Evolutionary conservation across 2,888 invertebrate species (phyloP), one percentile per base, ranked within the genome.

Genomic region (Agonopterix alstromeriana): DNA sequence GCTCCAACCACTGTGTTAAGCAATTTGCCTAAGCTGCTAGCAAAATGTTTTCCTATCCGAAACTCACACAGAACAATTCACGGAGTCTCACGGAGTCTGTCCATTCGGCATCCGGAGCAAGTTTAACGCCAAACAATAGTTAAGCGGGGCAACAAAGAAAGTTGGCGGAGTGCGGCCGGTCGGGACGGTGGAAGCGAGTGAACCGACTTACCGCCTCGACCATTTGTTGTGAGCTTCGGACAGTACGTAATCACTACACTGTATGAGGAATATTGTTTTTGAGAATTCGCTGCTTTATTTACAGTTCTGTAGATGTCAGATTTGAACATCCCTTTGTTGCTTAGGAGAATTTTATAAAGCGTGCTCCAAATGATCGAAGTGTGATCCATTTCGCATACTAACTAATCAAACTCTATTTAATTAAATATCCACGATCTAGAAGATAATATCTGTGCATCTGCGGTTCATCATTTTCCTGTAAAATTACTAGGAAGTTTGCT

Each of bases 61-160:
- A 83, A 85, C 82, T 85, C 71, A 79, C 76, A 82, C 83, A 82
- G 80, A 85, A 86, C 83, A 81, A 82, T 83, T 80, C 76, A 67
- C 73, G 67, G 73, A 79, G 27, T 27, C 72, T 74, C 69, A 27
- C 27, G 56, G 42, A 73, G 69, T 73, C 76, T 79, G 84, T 77
- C 80, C 80, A 82, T 82, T 82, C 73, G 73, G 73, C 66, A 76
- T 79, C 77, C 78, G 73, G 70, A 68, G 65, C 60, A 81, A 86
- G 79, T 82, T 86, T 67, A 70, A 41, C 46, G 75, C 69, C 77
- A 80, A 86, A 85, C 84, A 85, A 83, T 84, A 78, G 82, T 84
- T 82, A 65, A 66, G 57, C 58, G 51, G 48, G 51, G 74, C 74
- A 78, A 82, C 82, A 85, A 85, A 85, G 82, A 85, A 83, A 86